Evolutionary conservation across 2,888 invertebrate genomes (phyloP).

Genomic region (Lacanobia wlatinum): DNA sequence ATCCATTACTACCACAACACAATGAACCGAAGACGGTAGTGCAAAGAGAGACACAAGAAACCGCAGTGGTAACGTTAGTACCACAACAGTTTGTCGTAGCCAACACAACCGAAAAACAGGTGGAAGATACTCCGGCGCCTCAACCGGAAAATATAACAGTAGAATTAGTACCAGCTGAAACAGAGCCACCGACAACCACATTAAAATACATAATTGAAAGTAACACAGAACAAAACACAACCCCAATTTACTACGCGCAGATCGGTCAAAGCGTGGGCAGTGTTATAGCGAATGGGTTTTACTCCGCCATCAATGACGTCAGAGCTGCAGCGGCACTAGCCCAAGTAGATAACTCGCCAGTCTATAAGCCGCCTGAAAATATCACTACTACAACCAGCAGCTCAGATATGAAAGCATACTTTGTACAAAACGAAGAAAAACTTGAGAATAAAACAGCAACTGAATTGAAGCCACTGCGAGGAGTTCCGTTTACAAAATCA

Average conservation of each 20-base stretch:
- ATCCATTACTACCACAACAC: slow-evolving; percentile 67
- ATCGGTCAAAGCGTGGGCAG: slow-evolving; percentile 83
- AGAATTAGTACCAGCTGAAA: slow-evolving; percentile 74
- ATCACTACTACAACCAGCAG: slow-evolving; percentile 70
- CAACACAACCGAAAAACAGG: slow-evolving; percentile 77
- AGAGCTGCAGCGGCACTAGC: slow-evolving; percentile 92
- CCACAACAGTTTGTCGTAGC: slow-evolving; percentile 75
- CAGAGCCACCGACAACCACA: slow-evolving; percentile 79
- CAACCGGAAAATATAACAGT: slow-evolving; percentile 76
- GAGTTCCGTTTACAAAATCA: slow-evolving; percentile 82
- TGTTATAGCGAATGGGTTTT: slow-evolving; percentile 86
- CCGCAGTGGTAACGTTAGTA: slow-evolving; percentile 75
- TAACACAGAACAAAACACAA: slow-evolving; percentile 75
- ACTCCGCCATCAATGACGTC: slow-evolving; percentile 91
- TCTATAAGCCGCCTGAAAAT: slow-evolving; percentile 73
- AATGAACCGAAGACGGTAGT: slow-evolving; percentile 80
- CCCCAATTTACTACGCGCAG: slow-evolving; percentile 88
- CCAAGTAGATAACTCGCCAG: slow-evolving; percentile 90
- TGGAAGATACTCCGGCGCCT: slow-evolving; percentile 72
- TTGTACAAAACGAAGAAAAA: slow-evolving; percentile 75
- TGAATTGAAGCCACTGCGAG: slow-evolving; percentile 79
- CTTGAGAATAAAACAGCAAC: slow-evolving; percentile 73
- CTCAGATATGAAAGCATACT: slow-evolving; percentile 75
- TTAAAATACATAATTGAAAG: slow-evolving; percentile 79
- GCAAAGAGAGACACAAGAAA: slow-evolving; percentile 84